Evolutionary conservation across 2,113 vertebrate species (phyloP).

Genomic region (Scalopus aquaticus): DNA sequence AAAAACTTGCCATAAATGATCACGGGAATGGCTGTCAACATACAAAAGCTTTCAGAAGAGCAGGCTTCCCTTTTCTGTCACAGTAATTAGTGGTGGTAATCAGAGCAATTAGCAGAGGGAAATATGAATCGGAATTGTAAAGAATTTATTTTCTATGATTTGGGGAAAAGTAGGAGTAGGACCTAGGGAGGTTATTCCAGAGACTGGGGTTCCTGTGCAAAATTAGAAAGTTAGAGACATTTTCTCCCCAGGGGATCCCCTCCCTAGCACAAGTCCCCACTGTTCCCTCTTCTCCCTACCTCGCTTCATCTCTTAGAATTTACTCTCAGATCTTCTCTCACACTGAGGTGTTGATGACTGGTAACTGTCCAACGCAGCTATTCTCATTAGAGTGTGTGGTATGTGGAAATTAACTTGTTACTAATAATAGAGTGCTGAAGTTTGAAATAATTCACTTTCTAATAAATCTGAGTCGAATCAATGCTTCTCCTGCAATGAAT

Average conservation of each 20-base stretch:
- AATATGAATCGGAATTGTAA: neutral
- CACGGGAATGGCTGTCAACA: neutral
- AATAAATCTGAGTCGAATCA: neutral
- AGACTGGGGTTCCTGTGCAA: neutral
- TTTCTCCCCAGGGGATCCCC: neutral
- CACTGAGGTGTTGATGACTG: constrained; percentile 63
- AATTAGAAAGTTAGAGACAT: neutral
- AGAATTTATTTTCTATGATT: constrained; percentile 27
- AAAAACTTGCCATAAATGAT: neutral
- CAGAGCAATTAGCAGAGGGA: constrained; percentile 3
- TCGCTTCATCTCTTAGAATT: neutral
- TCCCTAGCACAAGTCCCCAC: neutral
- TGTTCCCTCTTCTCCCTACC: neutral
- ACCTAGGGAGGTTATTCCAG: neutral
- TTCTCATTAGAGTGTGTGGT: constrained; percentile 34
- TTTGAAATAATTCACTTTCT: constrained; percentile 43
- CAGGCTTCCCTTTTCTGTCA: neutral
- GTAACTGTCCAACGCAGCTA: constrained; percentile 7
- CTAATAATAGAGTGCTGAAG: constrained; percentile 45
- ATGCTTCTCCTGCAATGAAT: constrained; percentile 26
- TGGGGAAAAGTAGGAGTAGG: neutral
- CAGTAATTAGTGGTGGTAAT: neutral
- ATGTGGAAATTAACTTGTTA: constrained; percentile 68
- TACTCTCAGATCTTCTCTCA: constrained; percentile 20
- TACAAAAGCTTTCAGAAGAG: constrained; percentile 36